Evolutionary conservation across 2,888 invertebrate species (phyloP).

Genomic region (Xanthia togata): DNA sequence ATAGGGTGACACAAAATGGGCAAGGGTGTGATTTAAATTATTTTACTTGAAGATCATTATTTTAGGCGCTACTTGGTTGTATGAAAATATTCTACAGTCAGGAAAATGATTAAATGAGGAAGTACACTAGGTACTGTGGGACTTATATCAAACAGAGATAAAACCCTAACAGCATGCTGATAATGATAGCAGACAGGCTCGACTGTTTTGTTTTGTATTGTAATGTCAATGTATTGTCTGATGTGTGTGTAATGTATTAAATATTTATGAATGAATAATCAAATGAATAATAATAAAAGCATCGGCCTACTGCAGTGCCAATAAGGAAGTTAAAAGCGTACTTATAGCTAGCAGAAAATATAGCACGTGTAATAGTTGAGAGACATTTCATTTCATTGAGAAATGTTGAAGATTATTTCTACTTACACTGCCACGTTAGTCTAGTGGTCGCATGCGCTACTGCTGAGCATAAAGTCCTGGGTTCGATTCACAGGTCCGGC

Average conservation of each 20-base stretch:
- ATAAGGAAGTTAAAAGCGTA: neutral
- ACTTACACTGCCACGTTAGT: neutral
- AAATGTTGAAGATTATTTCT: neutral
- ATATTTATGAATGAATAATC: too few species aligned
- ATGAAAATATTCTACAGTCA: neutral
- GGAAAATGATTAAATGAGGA: neutral
- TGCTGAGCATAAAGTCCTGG: too few species aligned
- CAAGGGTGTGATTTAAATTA: neutral
- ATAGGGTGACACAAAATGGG: neutral
- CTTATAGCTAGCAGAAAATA: neutral
- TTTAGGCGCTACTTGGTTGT: neutral
- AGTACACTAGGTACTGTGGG: neutral
- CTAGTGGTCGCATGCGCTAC: too few species aligned
- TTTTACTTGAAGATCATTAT: neutral
- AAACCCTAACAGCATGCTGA: too few species aligned
- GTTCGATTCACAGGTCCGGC: neutral
- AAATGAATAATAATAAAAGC: neutral
- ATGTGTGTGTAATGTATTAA: too few species aligned
- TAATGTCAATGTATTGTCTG: too few species aligned
- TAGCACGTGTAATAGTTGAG: neutral
- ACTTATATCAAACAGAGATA: neutral
- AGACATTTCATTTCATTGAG: too few species aligned
- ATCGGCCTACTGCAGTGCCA: neutral
- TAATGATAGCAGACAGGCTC: too few species aligned
- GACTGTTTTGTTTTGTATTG: too few species aligned